Conservation (phyloP, 2,888 invertebrate species). For the Xestia ashworthii region DNA sequence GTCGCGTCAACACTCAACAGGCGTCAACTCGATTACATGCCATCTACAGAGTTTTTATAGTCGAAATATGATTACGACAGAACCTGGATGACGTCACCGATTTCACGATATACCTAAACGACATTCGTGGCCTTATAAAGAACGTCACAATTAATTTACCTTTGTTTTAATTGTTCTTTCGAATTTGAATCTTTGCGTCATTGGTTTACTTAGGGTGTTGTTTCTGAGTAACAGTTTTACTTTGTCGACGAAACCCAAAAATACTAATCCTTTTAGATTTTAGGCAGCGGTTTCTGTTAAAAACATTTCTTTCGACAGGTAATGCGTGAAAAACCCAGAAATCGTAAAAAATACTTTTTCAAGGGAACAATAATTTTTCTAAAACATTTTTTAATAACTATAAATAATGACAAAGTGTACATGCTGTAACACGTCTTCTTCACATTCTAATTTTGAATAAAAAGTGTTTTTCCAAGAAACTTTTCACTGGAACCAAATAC, state of each 20-base stretch:
- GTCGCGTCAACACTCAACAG: background rate
- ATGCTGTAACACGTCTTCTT: background rate
- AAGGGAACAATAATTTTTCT: slow-evolving; percentile 4
- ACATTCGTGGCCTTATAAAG: slow-evolving; percentile 21
- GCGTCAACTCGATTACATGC: slow-evolving; percentile 27
- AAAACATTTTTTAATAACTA: background rate
- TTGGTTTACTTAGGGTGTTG: background rate
- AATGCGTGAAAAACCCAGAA: background rate
- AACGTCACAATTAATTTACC: slow-evolving; percentile 16
- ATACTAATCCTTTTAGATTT: background rate
- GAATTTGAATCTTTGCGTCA: slow-evolving; percentile 16
- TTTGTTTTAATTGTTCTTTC: slow-evolving; percentile 34
- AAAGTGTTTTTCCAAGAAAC: slow-evolving; percentile 26
- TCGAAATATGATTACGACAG: slow-evolving; percentile 39
- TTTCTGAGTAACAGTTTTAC: background rate
- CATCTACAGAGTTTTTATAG: slow-evolving; percentile 23
- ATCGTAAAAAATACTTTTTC: background rate
- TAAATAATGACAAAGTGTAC: background rate
- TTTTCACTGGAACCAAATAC: background rate
- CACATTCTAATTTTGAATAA: slow-evolving; percentile 18
- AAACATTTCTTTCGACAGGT: background rate
- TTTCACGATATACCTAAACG: slow-evolving; percentile 18
- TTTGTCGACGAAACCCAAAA: background rate
- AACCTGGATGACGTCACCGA: slow-evolving; percentile 29
- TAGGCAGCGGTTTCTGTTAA: background rate